Conservation (phyloP, 2,797 vertebrate genomes). For the Cuniculus paca region DNA sequence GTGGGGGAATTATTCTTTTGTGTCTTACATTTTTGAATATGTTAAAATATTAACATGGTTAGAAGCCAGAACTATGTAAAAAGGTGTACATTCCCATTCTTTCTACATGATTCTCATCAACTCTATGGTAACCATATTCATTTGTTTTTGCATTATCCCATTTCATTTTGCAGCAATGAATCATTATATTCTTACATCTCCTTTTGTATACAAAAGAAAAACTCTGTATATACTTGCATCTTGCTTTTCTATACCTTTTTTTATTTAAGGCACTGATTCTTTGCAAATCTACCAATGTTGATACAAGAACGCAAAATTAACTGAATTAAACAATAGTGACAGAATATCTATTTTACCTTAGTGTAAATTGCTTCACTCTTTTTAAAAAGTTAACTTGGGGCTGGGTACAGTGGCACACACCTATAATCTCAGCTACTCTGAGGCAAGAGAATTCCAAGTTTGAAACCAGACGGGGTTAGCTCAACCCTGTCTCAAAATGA, state of each 20-base stretch:
- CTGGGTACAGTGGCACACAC: background rate
- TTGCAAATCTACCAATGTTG: background rate
- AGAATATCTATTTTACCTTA: background rate
- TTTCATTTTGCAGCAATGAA: constrained; percentile 31
- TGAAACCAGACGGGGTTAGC: background rate
- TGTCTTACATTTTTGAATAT: constrained; percentile 18
- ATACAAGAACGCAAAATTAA: background rate
- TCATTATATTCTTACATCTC: background rate
- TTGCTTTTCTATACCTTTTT: constrained; percentile 8
- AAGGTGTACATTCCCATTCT: background rate
- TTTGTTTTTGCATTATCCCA: background rate
- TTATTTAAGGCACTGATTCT: constrained; percentile 35
- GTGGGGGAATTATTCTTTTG: background rate
- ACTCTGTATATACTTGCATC: background rate
- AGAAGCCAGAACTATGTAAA: background rate
- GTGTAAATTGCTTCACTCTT: background rate
- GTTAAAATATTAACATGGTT: background rate
- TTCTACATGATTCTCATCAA: background rate
- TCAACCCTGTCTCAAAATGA: background rate
- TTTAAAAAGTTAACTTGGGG: background rate
- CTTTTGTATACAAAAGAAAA: background rate
- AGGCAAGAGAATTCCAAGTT: too few relatives aligned
- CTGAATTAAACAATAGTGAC: constrained; percentile 3
- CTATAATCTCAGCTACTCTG: background rate
- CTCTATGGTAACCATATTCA: background rate